These are phyloP conservation scores for Eretmocerus hayati DNA, from an alignment of 2,888 invertebrate species.

Conservation along the genomic window DNA sequence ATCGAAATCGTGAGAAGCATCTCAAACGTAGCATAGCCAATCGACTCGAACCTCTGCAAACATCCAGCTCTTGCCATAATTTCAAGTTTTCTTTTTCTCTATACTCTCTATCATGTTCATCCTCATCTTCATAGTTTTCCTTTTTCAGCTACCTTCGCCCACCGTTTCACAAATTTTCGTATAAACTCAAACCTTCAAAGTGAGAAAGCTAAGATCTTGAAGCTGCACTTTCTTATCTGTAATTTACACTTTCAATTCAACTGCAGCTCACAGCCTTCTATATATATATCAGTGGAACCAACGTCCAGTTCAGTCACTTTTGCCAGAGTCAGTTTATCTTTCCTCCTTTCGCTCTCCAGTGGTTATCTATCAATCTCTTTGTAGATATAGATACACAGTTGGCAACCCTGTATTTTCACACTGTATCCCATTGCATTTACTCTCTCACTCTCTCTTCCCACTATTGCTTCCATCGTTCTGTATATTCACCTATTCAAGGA, in stretches of 20 bases:
- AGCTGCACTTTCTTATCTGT: conserved; percentile 35
- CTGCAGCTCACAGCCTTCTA: conserved; percentile 17
- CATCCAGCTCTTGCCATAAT: conserved; percentile 5
- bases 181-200: no score
- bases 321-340: no score
- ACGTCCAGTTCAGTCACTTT: no score
- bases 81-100: conserved; percentile 6
- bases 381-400: background rate
- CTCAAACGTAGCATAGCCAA: conserved; percentile 40
- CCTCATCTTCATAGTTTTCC: background rate
- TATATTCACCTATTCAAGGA: no score
- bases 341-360: background rate
- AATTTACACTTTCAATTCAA: conserved; percentile 45
- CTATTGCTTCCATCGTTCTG: no score
- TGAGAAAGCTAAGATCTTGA: no score
- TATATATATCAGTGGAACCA: background rate
- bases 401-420: background rate
- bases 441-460: background rate
- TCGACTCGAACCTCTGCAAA: conserved; percentile 14
- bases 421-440: background rate
- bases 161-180: no score
- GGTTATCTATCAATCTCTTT: conserved; percentile 1
- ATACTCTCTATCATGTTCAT: conserved; percentile 9
- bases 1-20: conserved; percentile 37
- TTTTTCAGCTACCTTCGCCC: background rate